Percentiles rank a stretch among this genome's conserved stretches.
phyloP scores from a whole-genome alignment of 2,888 invertebrate genomes.

The Acanthoscelides obtectus region DNA sequence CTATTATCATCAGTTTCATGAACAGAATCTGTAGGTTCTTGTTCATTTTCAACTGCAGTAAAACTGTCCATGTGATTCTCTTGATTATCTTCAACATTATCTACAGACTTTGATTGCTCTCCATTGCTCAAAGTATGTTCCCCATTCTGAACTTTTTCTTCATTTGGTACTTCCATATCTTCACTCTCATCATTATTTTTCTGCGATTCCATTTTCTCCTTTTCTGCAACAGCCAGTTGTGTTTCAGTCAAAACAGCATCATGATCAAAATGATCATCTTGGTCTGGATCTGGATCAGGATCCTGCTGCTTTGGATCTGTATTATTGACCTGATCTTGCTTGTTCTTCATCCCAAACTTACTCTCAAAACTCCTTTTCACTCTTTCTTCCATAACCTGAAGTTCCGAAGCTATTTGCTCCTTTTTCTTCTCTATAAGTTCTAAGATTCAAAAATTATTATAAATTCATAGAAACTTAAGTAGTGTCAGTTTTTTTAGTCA shows the following conservation, averaged over 20 bases:
- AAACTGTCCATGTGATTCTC: neutral
- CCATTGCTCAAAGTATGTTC: neutral
- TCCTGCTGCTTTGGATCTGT: conserved; percentile 1
- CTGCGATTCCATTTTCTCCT: neutral
- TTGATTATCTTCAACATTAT: neutral
- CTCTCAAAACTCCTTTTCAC: conserved; percentile 44
- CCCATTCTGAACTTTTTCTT: neutral
- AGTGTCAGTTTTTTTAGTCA: too few relatives aligned
- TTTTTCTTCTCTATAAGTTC: conserved; percentile 62
- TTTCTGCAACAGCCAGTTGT: conserved; percentile 3
- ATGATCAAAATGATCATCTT: conserved; percentile 5
- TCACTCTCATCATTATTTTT: neutral
- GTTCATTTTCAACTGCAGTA: neutral
- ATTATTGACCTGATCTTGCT: conserved; percentile 12
- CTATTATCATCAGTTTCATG: neutral
- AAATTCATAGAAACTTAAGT: too few relatives aligned
- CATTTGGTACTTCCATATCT: neutral
- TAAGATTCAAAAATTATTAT: conserved; percentile 32
- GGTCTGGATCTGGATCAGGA: conserved; percentile 6
- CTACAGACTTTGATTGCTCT: neutral
- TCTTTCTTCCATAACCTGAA: conserved; percentile 59
- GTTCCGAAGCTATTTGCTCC: conserved; percentile 59
- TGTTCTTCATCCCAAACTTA: conserved; percentile 18
- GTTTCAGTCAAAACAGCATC: conserved; percentile 6
- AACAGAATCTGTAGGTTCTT: neutral